phyloP scores from a whole-genome alignment of 2,113 vertebrate genomes.

The Serilophus lunatus region DNA sequence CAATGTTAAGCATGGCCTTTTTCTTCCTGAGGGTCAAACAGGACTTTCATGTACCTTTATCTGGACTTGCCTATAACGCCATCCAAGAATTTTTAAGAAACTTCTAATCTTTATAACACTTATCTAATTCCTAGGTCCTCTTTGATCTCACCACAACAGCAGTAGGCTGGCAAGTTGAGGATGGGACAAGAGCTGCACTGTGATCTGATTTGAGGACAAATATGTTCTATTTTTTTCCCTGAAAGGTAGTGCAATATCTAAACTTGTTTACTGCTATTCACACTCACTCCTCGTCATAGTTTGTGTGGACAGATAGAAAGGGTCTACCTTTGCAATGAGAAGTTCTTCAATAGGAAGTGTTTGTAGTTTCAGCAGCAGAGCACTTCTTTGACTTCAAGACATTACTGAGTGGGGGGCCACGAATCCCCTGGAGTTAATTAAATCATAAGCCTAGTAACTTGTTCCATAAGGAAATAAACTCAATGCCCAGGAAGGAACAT shows the following conservation, averaged over 20 bases:
- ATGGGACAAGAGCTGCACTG: background rate
- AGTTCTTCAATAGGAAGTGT: background rate
- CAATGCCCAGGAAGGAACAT: background rate
- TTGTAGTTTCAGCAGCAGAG: background rate
- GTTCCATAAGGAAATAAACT: background rate
- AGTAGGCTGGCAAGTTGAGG: background rate
- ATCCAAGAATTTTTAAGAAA: background rate
- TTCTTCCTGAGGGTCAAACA: background rate
- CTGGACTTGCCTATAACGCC: background rate
- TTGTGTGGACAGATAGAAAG: background rate
- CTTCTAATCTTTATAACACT: background rate
- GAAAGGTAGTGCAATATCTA: background rate
- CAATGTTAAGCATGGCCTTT: background rate
- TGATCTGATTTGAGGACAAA: background rate
- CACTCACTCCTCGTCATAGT: background rate
- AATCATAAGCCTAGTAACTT: background rate
- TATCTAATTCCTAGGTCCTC: background rate
- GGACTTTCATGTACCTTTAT: background rate
- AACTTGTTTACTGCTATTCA: background rate
- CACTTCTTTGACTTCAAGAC: background rate
- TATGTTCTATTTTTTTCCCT: background rate
- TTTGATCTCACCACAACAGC: background rate
- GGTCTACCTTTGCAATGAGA: background rate
- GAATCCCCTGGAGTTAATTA: background rate
- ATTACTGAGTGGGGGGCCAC: accelerated